phyloP scores from a whole-genome alignment of 53 echinoderm and acorn worm species.

The Arbacia lixula region DNA sequence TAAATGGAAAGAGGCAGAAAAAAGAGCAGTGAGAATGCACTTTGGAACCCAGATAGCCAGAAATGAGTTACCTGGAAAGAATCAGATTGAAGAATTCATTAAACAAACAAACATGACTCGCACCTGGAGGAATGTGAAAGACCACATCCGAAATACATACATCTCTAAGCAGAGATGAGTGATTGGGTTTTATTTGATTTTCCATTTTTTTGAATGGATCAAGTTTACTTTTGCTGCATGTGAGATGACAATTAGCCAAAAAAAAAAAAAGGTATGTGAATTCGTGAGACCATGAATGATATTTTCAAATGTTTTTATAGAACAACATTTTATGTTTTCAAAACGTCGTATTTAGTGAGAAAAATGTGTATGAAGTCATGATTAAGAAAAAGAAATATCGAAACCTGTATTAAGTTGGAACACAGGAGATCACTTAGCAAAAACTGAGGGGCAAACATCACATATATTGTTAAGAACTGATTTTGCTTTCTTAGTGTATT shows the following conservation, averaged over 20 bases:
- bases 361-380: too few relatives aligned
- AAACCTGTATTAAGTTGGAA: constrained; percentile 9
- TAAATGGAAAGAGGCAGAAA: constrained; percentile 13
- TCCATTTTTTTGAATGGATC: background rate
- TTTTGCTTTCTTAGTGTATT: background rate
- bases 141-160: constrained; percentile 13
- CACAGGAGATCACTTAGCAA: too few relatives aligned
- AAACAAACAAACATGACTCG: background rate
- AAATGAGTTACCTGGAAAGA: constrained; percentile 14
- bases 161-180: constrained; percentile 10
- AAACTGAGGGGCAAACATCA: too few relatives aligned
- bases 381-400: too few relatives aligned
- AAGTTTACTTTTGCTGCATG: background rate
- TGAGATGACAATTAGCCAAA: background rate
- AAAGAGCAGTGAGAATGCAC: constrained; percentile 11
- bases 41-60: background rate
- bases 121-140: constrained; percentile 14
- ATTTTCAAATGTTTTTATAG: too few relatives aligned
- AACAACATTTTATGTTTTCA: too few relatives aligned
- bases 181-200: background rate
- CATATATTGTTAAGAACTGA: background rate
- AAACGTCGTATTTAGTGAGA: too few relatives aligned
- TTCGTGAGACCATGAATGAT: too few relatives aligned
- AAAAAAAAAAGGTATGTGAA: background rate
- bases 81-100: constrained; percentile 10